Evolutionary conservation across 2,888 invertebrate genomes (phyloP).

Genomic region (Lucinisca nassula): DNA sequence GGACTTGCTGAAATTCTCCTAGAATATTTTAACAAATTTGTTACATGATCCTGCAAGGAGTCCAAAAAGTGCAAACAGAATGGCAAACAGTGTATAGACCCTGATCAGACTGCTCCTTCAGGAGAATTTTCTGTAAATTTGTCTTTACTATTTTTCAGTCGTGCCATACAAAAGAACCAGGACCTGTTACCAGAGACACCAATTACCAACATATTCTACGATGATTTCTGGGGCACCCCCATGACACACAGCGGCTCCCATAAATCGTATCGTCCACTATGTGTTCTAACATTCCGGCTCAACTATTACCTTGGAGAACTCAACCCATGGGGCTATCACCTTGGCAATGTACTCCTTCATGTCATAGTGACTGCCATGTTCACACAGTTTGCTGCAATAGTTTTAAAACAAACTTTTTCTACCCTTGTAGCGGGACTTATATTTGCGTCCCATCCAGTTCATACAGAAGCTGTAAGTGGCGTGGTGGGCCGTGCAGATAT

Average conservation of each 20-base stretch:
- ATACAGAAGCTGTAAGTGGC: conserved; percentile 98
- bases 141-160: conserved; percentile 90
- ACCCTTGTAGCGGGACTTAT: conserved; percentile 93
- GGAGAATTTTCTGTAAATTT: no score
- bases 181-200: conserved; percentile 95
- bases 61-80: no score
- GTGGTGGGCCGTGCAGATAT: conserved; percentile 97
- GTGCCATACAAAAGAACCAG: conserved; percentile 97
- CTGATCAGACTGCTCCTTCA: no score
- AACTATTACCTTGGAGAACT: conserved; percentile 92
- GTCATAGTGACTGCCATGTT: conserved; percentile 95
- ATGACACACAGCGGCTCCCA: conserved; percentile 97
- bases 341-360: conserved; percentile 95
- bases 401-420: conserved; percentile 88
- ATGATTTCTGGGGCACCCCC: conserved; percentile 99
- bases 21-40: no score
- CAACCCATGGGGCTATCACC: conserved; percentile 92
- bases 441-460: conserved; percentile 98
- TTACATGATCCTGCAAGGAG: no score
- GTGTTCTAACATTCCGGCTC: conserved; percentile 95
- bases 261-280: conserved; percentile 98
- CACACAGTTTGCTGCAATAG: conserved; percentile 91
- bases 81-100: no score
- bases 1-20: no score
- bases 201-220: conserved; percentile 94